A percentile compares a stretch with the other conserved stretches of the same genome.
Conservation (phyloP, 2,888 invertebrate species). For the Diarsia mendica region DNA sequence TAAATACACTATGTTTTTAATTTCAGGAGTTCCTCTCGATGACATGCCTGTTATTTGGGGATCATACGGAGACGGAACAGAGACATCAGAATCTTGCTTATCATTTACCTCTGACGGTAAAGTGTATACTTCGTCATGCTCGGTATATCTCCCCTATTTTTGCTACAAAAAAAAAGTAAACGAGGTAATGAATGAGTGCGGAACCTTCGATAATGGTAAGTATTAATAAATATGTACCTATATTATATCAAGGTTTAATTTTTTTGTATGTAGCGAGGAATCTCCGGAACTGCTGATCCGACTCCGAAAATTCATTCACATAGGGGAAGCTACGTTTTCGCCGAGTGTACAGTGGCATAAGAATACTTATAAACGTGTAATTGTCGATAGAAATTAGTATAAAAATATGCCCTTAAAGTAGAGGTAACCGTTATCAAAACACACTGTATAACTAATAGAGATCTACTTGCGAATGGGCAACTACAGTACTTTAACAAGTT, state of each 20-base stretch:
- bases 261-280: no score
- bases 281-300: background rate
- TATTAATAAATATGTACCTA: background rate
- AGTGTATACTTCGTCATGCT: background rate
- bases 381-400: no score
- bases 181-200: background rate
- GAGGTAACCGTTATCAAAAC: no score
- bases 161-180: background rate
- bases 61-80: background rate
- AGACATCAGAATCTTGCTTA: background rate
- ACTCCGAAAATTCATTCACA: no score
- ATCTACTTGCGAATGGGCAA: no score
- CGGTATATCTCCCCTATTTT: background rate
- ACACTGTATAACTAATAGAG: no score
- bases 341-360: no score
- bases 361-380: no score
- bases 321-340: no score
- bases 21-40: background rate
- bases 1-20: background rate
- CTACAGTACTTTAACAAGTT: no score
- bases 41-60: background rate
- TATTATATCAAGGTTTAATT: no score
- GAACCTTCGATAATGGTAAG: background rate
- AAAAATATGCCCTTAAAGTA: no score
- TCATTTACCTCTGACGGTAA: background rate